These are phyloP conservation scores for Rhorus exstirpatorius DNA, from an alignment of 2,888 invertebrate species.

Conservation along the genomic window DNA sequence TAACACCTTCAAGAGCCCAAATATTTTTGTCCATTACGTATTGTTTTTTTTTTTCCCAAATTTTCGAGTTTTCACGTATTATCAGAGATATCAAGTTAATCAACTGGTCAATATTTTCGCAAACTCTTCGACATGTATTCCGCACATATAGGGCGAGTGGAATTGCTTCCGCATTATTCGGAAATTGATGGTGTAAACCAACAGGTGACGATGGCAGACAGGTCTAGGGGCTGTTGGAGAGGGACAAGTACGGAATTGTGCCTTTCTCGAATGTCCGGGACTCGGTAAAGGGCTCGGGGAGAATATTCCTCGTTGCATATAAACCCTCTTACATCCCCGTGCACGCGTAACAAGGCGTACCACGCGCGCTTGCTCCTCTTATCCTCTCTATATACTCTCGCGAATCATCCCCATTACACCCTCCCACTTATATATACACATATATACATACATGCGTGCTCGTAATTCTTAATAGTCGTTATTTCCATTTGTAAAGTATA, in stretches of 20 bases:
- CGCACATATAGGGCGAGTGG: not conserved
- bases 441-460: constrained; percentile 17
- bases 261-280: constrained; percentile 65
- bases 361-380: constrained; percentile 72
- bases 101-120: too few species aligned
- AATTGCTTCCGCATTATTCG: constrained; percentile 69
- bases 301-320: constrained; percentile 64
- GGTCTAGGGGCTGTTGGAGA: constrained; percentile 1
- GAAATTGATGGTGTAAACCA: constrained; percentile 83
- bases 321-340: constrained; percentile 32
- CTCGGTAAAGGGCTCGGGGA: constrained; percentile 65
- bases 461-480: constrained; percentile 52
- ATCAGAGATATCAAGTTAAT: too few species aligned
- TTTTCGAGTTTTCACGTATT: too few species aligned
- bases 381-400: constrained; percentile 34
- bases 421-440: not conserved
- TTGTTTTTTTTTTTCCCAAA: too few species aligned
- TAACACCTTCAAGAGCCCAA: too few species aligned
- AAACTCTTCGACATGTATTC: not conserved
- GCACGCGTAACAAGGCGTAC: constrained; percentile 82
- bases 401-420: constrained; percentile 26
- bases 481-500: constrained; percentile 44
- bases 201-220: constrained; percentile 74
- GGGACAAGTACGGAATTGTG: constrained; percentile 46
- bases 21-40: too few species aligned